These are phyloP conservation scores for Dicaeum eximium DNA, from an alignment of 2,113 vertebrate species.

Conservation along the genomic window DNA sequence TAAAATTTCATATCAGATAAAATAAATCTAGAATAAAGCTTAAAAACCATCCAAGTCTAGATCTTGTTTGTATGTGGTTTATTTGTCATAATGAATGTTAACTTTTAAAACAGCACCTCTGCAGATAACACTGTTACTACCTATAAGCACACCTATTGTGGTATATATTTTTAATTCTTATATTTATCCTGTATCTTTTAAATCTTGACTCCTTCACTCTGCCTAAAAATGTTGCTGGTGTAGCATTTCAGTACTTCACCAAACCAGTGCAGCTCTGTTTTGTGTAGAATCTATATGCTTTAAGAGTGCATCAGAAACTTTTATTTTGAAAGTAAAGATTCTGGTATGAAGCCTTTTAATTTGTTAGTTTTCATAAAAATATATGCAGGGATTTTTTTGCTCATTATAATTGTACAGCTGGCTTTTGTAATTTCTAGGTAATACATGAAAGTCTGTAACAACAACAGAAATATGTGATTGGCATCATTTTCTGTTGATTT, in stretches of 20 bases:
- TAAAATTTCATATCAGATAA: background rate
- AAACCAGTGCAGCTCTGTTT: background rate
- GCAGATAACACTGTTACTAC: background rate
- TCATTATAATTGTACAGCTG: background rate
- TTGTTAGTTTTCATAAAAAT: background rate
- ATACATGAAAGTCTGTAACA: background rate
- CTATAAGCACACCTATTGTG: background rate
- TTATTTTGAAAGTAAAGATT: background rate
- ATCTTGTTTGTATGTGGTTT: background rate
- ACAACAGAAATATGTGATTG: background rate
- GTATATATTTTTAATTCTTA: background rate
- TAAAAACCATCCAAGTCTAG: background rate
- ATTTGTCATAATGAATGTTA: background rate
- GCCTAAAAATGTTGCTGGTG: background rate
- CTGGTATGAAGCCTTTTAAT: background rate
- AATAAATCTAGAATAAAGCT: background rate
- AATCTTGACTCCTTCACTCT: background rate
- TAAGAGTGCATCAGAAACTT: background rate
- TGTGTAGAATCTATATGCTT: background rate
- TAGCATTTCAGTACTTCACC: background rate
- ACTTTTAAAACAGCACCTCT: background rate
- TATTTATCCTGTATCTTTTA: background rate
- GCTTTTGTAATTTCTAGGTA: background rate
- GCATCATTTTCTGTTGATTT: conserved; percentile 35
- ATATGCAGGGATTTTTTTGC: background rate